A percentile compares a stretch with the other conserved stretches of the same genome.
Evolutionary conservation across 1,140 invertebrate species (phyloP).

Genomic region (Lasioglossum albipes): DNA sequence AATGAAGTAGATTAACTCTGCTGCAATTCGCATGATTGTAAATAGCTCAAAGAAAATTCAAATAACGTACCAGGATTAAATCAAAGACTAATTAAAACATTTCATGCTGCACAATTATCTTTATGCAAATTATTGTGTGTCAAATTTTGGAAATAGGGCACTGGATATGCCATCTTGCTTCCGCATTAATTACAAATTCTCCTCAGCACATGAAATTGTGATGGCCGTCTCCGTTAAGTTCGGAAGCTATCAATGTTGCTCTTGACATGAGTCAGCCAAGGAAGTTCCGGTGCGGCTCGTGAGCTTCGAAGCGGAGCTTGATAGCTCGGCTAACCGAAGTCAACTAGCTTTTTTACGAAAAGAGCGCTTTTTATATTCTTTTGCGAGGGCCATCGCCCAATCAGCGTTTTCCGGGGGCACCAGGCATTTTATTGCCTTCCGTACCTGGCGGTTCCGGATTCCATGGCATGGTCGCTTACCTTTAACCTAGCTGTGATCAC

Average conservation of each 20-base stretch:
- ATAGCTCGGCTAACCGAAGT: conserved; percentile 1
- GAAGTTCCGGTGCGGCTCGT: not conserved
- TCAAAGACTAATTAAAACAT: no score
- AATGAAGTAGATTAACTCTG: no score
- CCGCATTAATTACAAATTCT: not conserved
- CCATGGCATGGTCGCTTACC: not conserved
- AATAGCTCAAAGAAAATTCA: no score
- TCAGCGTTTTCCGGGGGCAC: not conserved
- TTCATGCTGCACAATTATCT: no score
- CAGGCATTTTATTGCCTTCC: not conserved
- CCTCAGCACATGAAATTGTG: not conserved
- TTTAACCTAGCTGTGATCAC: not conserved
- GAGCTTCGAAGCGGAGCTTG: not conserved
- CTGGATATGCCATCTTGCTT: not conserved
- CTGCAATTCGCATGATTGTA: no score
- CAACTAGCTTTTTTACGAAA: not conserved
- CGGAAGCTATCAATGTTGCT: not conserved
- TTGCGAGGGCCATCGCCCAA: not conserved
- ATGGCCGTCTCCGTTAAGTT: not conserved
- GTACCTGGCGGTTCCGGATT: conserved; percentile 1
- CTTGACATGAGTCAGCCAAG: not conserved
- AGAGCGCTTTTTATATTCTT: not conserved
- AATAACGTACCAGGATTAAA: no score
- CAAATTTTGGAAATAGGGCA: not conserved
- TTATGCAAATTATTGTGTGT: not conserved